Evolutionary conservation across 1,140 invertebrate genomes (phyloP).

Genomic region (Melitaea cinxia): DNA sequence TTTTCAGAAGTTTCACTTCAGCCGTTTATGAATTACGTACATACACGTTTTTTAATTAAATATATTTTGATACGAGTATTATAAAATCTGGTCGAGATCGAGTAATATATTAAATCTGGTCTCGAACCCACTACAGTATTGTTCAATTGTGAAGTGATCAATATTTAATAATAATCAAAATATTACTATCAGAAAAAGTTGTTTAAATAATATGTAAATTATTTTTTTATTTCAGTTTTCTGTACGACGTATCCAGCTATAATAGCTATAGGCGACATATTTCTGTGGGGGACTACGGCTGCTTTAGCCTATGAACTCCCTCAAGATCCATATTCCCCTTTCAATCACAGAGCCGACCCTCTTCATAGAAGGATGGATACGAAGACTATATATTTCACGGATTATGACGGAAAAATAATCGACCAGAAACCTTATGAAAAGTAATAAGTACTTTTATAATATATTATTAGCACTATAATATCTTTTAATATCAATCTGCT

Average conservation of each 20-base stretch:
- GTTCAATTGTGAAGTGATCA: too few relatives aligned
- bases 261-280: slow-evolving; percentile 82
- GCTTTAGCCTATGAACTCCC: slow-evolving; percentile 89
- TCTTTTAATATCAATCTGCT: background rate
- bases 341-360: slow-evolving; percentile 71
- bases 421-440: slow-evolving; percentile 60
- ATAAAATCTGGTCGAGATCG: too few relatives aligned
- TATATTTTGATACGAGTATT: too few relatives aligned
- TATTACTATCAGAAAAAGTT: too few relatives aligned
- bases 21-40: too few relatives aligned
- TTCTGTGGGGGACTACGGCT: slow-evolving; percentile 86
- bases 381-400: slow-evolving; percentile 66
- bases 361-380: slow-evolving; percentile 70
- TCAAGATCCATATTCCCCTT: slow-evolving; percentile 81
- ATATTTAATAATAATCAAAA: too few relatives aligned
- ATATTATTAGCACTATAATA: background rate
- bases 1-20: too few relatives aligned
- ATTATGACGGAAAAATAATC: slow-evolving; percentile 65
- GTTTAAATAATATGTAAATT: too few relatives aligned
- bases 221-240: slow-evolving; percentile 80
- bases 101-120: too few relatives aligned
- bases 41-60: too few relatives aligned
- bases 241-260: slow-evolving; percentile 84
- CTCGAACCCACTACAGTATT: too few relatives aligned
- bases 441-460: slow-evolving; percentile 36